phyloP scores from a whole-genome alignment of 1,140 invertebrate species.

The Pseudomyrmex gracilis region DNA sequence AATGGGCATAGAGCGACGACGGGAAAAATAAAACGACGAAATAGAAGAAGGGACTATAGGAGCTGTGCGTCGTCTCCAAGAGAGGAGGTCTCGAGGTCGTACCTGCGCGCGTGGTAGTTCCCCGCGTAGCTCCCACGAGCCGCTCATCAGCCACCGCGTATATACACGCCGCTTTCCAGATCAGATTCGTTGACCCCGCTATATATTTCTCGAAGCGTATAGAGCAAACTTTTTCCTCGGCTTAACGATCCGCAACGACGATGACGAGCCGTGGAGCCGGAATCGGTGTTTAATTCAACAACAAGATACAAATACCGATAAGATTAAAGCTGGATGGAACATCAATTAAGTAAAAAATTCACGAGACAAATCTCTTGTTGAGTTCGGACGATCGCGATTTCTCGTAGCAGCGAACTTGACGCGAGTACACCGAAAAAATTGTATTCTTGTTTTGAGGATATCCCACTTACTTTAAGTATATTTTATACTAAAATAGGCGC shows the following conservation, averaged over 20 bases:
- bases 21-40: constrained; percentile 47
- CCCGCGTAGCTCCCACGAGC: constrained; percentile 71
- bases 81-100: constrained; percentile 73
- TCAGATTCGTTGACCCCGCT: constrained; percentile 81
- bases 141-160: constrained; percentile 65
- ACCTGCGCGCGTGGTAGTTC: constrained; percentile 76
- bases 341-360: no score
- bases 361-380: no score
- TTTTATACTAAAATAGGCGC: no score
- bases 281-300: no score
- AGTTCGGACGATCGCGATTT: no score
- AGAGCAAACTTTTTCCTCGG: constrained; percentile 59
- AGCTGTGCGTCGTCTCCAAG: constrained; percentile 55
- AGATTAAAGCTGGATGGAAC: no score
- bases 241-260: constrained; percentile 34
- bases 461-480: no score
- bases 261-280: neutral
- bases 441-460: no score
- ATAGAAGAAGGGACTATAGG: constrained; percentile 36
- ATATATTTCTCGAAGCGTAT: constrained; percentile 69
- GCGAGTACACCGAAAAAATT: no score
- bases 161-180: constrained; percentile 75
- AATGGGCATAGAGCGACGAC: neutral
- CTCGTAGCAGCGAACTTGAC: no score
- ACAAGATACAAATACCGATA: no score